Base-by-base conservation (phyloP, 2,888 invertebrate genomes). In the Heliconius cydno region DNA sequence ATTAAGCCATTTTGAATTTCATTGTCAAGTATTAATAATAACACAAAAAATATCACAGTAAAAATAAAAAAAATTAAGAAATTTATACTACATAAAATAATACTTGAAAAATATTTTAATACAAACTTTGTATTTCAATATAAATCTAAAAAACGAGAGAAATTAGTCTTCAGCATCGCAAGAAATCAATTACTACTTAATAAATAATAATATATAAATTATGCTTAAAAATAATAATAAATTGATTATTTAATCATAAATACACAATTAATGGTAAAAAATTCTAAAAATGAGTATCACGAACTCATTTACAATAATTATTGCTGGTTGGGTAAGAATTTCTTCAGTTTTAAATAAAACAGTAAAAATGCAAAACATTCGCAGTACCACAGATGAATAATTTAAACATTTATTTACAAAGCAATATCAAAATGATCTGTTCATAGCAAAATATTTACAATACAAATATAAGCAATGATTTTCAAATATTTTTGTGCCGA, bases 391-490 rank as follows among this genome's bases (percentile, higher is more conserved):
- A 75, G 28, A 38, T 28, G 22, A 41, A 13, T 60, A 68, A 79
- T 57, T 34, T 63, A 28, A 75, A 70, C 25, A 78, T 34, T 57
- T 85, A 86, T 87, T 84, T 85, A 87, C 87, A 88, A 82, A 85
- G 85, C 82, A 77, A 83, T 85, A 86, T 83, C 77, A 80, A 84
- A 82, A 80, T 82, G 82, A 83, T 81, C 66, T 77, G 82, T 79
- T 74, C 80, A 73, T 82, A 83, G 85, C 85, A 88, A 87, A 85
- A 86, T 91, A 90, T 90, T 87, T 89, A 89, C 88, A 90, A 83
- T 84, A 85, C 77, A 79, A 84, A 86, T 85, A 83, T 85, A 83
- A 78, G 81, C 82, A 38, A 75, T 60, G 83, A 83, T 83, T 81
- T 84, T 81, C 52, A 84, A 83, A 87, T 83, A 85, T 79, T 83